Percentiles rank a stretch among this genome's conserved stretches.
These are phyloP conservation scores for Melanotaenia duboulayi DNA, from an alignment of 2,113 vertebrate genomes.

Conservation along the genomic window DNA sequence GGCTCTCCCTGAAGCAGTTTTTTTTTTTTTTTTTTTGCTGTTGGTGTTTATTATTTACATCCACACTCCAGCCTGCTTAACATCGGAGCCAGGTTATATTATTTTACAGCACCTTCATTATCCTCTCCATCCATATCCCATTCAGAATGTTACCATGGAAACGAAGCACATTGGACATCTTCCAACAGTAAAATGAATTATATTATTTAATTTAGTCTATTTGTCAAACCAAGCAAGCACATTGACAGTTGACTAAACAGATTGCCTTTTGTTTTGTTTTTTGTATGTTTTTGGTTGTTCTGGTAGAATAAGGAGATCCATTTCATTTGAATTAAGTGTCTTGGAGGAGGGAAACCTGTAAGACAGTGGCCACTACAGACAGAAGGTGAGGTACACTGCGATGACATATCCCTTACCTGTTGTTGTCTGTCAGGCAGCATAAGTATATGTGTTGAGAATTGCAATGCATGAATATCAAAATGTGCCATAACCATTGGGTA, in stretches of 20 bases:
- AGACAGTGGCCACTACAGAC: no score
- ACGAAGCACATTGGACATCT: slow-evolving; percentile 23
- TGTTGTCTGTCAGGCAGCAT: no score
- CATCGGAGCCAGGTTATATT: slow-evolving; percentile 11
- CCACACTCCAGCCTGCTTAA: not conserved
- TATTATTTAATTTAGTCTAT: slow-evolving; percentile 20
- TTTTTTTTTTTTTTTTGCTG: not conserved
- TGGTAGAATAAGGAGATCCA: no score
- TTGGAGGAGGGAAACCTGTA: no score
- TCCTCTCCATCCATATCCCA: slow-evolving; percentile 16
- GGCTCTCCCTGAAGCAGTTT: not conserved
- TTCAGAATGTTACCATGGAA: slow-evolving; percentile 53
- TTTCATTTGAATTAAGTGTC: no score
- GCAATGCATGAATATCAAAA: no score
- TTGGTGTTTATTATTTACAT: not conserved
- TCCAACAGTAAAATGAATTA: slow-evolving; percentile 10
- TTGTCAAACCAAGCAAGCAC: slow-evolving; percentile 39
- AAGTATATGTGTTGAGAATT: no score
- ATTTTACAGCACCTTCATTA: slow-evolving; percentile 15
- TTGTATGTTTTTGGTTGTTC: no score
- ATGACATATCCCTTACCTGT: no score
- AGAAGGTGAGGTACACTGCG: no score
- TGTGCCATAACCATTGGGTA: no score
- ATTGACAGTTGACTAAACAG: not conserved
- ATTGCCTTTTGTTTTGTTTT: slow-evolving; percentile 3